phyloP scores from a whole-genome alignment of 2,113 vertebrate species.

The Hippopotamus amphibius region DNA sequence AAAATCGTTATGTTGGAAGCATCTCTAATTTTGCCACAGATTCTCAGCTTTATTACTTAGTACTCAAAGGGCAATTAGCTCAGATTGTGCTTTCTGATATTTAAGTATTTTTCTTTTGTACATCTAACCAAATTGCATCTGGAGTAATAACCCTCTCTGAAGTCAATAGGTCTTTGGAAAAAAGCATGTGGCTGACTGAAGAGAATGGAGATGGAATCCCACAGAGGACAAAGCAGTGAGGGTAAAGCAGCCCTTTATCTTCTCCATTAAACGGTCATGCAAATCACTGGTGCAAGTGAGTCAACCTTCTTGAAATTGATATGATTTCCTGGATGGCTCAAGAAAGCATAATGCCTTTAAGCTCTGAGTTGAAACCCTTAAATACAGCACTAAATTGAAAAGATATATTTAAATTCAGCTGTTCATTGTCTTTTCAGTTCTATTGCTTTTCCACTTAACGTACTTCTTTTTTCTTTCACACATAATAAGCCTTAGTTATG shows the following conservation, averaged over 20 bases:
- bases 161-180: constrained; percentile 69
- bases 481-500: constrained; percentile 74
- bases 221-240: constrained; percentile 15
- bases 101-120: constrained; percentile 72
- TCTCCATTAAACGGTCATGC: constrained; percentile 67
- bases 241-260: constrained; percentile 72
- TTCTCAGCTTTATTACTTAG: constrained; percentile 69
- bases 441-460: constrained; percentile 65
- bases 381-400: constrained; percentile 76
- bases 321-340: constrained; percentile 68
- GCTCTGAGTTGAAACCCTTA: constrained; percentile 49
- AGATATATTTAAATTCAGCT: constrained; percentile 73
- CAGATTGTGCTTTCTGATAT: constrained; percentile 67
- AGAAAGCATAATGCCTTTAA: constrained; percentile 67
- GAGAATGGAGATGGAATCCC: constrained; percentile 38
- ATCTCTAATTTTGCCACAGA: constrained; percentile 72
- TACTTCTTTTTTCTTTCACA: constrained; percentile 34
- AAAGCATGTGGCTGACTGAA: constrained; percentile 24
- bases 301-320: constrained; percentile 62
- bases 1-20: constrained; percentile 60
- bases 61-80: constrained; percentile 78
- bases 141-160: constrained; percentile 67
- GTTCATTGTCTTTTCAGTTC: constrained; percentile 73
- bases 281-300: constrained; percentile 62
- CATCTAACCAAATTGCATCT: constrained; percentile 74